These are phyloP conservation scores for Drosophila gaucha DNA, from an alignment of 2,888 invertebrate genomes.

Conservation along the genomic window DNA sequence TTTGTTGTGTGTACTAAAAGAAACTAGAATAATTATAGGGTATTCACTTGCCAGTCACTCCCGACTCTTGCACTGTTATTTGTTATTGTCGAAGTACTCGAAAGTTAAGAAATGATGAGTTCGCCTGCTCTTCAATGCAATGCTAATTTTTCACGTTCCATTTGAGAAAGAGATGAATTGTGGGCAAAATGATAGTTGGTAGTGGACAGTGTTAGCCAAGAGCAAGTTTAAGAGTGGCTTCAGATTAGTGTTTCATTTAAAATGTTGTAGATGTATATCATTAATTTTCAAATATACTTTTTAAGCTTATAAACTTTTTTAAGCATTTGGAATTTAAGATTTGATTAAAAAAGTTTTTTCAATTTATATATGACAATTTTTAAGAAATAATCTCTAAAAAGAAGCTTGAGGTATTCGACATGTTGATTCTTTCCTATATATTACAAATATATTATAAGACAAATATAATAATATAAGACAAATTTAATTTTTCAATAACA, in stretches of 20 bases:
- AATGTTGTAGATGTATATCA: neutral
- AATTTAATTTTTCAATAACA: too few species aligned
- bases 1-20: too few species aligned
- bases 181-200: constrained; percentile 30
- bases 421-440: too few species aligned
- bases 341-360: too few species aligned
- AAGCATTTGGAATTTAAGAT: too few species aligned
- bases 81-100: constrained; percentile 17
- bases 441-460: too few species aligned
- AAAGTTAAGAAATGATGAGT: constrained; percentile 32
- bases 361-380: too few species aligned
- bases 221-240: neutral
- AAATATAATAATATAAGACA: too few species aligned
- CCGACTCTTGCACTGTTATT: neutral
- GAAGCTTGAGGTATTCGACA: too few species aligned
- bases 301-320: too few species aligned
- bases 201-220: constrained; percentile 2
- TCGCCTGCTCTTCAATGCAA: constrained; percentile 34
- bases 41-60: neutral
- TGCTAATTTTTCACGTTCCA: constrained; percentile 40
- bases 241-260: neutral
- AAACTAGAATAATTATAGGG: constrained; percentile 50
- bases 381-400: too few species aligned
- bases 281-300: too few species aligned
- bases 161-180: constrained; percentile 8